Percentiles rank a stretch among this genome's conserved stretches.
Evolutionary conservation across 2,888 invertebrate genomes (phyloP).

Genomic region (Drosophila paramelanica): DNA sequence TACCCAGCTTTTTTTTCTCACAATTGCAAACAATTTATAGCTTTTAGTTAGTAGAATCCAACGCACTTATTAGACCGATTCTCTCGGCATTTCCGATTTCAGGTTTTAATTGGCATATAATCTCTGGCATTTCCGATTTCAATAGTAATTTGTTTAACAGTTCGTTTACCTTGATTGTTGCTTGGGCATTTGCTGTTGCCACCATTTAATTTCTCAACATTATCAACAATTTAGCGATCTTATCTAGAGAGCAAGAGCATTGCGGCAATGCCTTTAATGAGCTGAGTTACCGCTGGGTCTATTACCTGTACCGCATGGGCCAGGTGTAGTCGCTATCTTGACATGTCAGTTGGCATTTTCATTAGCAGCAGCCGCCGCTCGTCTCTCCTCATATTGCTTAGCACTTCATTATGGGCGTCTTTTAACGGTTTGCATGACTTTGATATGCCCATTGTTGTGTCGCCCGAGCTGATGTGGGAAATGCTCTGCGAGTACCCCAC

Average conservation of each 20-base stretch:
- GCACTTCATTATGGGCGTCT: slow-evolving; percentile 66
- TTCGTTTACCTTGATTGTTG: slow-evolving; percentile 17
- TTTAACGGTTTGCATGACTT: slow-evolving; percentile 62
- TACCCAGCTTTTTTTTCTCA: slow-evolving; percentile 1
- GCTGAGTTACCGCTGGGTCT: slow-evolving; percentile 22
- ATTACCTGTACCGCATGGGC: slow-evolving; percentile 21
- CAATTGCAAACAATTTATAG: neutral
- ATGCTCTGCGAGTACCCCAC: slow-evolving; percentile 9
- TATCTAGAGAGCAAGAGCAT: slow-evolving; percentile 26
- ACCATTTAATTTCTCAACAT: slow-evolving; percentile 39
- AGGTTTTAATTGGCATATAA: neutral
- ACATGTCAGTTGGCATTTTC: slow-evolving; percentile 57
- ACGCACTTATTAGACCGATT: neutral
- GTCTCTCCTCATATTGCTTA: slow-evolving; percentile 52
- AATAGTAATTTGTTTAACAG: slow-evolving; percentile 17
- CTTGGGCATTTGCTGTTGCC: slow-evolving; percentile 5
- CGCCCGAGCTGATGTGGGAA: slow-evolving; percentile 61
- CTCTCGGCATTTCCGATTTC: slow-evolving; percentile 19
- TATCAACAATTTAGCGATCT: slow-evolving; percentile 51
- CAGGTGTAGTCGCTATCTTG: slow-evolving; percentile 43
- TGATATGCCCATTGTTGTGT: slow-evolving; percentile 67
- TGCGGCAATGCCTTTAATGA: slow-evolving; percentile 49
- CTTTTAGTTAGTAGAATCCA: neutral
- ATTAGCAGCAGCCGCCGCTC: slow-evolving; percentile 50
- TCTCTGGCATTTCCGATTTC: slow-evolving; percentile 9